These are phyloP conservation scores for Labia minor DNA, from an alignment of 2,888 invertebrate species.

Conservation along the genomic window DNA sequence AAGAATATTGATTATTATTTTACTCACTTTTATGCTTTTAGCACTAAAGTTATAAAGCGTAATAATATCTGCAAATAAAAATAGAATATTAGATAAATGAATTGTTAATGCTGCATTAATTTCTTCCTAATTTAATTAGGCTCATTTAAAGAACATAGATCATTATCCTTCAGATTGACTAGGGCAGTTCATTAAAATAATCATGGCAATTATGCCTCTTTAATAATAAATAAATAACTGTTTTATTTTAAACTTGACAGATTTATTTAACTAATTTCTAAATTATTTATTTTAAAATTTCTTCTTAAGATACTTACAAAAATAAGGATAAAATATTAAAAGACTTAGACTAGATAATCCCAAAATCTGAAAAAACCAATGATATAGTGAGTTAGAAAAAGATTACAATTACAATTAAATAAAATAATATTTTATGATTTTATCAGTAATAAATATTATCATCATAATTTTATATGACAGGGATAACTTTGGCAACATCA, in stretches of 20 bases:
- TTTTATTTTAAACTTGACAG: neutral
- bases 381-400: neutral
- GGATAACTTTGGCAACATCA: neutral
- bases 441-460: neutral
- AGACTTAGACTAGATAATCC: constrained; percentile 13
- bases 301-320: no score
- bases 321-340: neutral
- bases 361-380: neutral
- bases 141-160: neutral
- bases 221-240: neutral
- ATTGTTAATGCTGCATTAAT: no score
- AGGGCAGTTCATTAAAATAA: neutral
- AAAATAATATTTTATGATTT: neutral
- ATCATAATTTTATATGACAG: neutral
- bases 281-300: neutral
- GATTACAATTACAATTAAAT: neutral
- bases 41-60: no score
- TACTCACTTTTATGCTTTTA: no score
- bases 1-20: no score
- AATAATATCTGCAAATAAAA: no score
- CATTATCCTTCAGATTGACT: neutral
- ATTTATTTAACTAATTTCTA: neutral
- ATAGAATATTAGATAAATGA: no score
- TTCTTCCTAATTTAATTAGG: neutral
- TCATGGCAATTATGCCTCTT: neutral